phyloP scores from a whole-genome alignment of 2,113 vertebrate species.

The Rutilus rutilus region DNA sequence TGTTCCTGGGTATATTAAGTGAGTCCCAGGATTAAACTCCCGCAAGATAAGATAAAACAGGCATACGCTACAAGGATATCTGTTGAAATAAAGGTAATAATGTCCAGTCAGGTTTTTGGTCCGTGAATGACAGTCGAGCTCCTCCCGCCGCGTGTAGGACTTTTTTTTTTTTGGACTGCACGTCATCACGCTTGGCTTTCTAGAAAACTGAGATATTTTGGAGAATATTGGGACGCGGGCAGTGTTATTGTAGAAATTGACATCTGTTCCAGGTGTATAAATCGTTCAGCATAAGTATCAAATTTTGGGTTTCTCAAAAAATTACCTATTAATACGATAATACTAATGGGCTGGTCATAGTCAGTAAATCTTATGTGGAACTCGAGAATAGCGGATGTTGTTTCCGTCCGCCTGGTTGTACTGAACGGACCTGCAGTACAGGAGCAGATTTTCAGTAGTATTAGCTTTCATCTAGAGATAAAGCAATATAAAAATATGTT shows the following conservation, averaged over 20 bases:
- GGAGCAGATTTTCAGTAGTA: not conserved
- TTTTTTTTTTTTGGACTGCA: slow-evolving; percentile 3
- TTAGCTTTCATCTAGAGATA: not conserved
- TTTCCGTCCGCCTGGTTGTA: not conserved
- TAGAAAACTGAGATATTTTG: not conserved
- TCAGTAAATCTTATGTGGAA: slow-evolving; percentile 12
- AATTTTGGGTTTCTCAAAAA: not conserved
- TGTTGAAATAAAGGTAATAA: slow-evolving; percentile 1
- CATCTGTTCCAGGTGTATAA: not conserved
- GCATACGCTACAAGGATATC: not conserved
- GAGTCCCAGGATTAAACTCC: not conserved
- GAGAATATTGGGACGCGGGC: not conserved
- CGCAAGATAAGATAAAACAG: not conserved
- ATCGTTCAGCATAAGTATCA: not conserved
- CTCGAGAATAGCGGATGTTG: not conserved
- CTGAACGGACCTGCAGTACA: not conserved
- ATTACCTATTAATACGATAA: not conserved
- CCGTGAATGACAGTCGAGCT: slow-evolving; percentile 25
- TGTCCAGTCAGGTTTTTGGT: slow-evolving; percentile 24
- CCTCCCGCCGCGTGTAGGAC: slow-evolving; percentile 34
- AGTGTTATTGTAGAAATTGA: not conserved
- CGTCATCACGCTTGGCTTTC: slow-evolving; percentile 24
- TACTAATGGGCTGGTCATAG: not conserved
- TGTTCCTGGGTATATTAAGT: not conserved
- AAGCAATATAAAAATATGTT: not conserved